Evolutionary conservation across 2,797 vertebrate species (phyloP).

Genomic region (Chloroceryle amazona): DNA sequence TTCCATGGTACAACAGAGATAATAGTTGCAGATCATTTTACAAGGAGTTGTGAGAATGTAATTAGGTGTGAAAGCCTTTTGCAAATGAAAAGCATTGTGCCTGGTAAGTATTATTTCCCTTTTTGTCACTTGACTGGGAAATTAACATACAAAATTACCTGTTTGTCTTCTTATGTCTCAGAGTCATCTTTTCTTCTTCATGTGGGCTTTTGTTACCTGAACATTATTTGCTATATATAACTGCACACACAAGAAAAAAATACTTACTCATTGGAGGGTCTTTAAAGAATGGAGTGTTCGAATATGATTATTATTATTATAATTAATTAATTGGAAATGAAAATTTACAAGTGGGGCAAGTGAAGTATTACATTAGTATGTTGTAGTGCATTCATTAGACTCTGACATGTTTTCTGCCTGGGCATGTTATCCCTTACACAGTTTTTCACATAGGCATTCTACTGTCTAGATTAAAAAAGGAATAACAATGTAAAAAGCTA

Average conservation of each 20-base stretch:
- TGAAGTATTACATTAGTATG: background rate
- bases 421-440: background rate
- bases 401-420: background rate
- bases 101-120: background rate
- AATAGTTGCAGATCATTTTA: background rate
- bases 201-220: background rate
- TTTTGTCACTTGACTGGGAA: background rate
- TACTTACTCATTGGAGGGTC: background rate
- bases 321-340: background rate
- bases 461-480: background rate
- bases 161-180: background rate
- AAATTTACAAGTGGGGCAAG: background rate
- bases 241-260: background rate
- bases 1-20: background rate
- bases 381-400: background rate
- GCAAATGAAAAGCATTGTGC: background rate
- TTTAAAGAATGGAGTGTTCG: background rate
- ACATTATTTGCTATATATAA: background rate
- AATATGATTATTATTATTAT: background rate
- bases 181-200: background rate
- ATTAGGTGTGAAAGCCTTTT: constrained; percentile 17
- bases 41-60: background rate
- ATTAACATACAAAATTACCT: background rate
- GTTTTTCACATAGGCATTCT: background rate
- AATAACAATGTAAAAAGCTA: background rate